phyloP scores from a whole-genome alignment of 2,113 vertebrate species.

The Callorhinus ursinus region DNA sequence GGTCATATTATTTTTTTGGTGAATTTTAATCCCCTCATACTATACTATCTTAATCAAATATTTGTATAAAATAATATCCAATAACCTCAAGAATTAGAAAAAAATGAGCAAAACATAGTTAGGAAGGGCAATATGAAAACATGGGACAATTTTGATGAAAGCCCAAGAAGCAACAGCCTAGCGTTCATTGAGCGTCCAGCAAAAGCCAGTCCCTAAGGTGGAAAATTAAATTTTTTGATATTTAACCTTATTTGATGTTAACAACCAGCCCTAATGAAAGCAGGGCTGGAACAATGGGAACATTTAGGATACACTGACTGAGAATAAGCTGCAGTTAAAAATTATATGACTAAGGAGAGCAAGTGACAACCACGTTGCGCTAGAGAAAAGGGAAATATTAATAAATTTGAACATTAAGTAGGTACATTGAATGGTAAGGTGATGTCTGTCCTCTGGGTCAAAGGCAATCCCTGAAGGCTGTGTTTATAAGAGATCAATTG shows the following conservation, averaged over 20 bases:
- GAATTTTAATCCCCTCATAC: not conserved
- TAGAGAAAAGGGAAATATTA: not conserved
- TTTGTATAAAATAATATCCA: not conserved
- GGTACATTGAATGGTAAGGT: not conserved
- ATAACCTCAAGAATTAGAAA: not conserved
- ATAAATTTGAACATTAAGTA: not conserved
- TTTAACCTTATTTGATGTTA: not conserved
- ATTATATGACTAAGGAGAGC: not conserved
- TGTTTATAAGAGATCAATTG: not conserved
- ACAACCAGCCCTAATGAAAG: not conserved
- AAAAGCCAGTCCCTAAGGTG: not conserved
- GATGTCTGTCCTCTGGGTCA: not conserved
- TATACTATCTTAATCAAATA: not conserved
- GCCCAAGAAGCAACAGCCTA: no score
- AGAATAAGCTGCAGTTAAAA: not conserved
- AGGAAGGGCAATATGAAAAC: not conserved
- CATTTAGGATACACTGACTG: not conserved
- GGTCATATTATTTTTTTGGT: not conserved
- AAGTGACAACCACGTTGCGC: not conserved
- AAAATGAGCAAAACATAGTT: not conserved
- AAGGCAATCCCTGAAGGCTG: not conserved
- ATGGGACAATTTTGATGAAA: not conserved
- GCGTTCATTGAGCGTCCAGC: not conserved
- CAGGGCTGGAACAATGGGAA: not conserved
- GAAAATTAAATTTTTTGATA: not conserved